Evolutionary conservation across 2,888 invertebrate genomes (phyloP).

Genomic region (Dendrolimus pini): DNA sequence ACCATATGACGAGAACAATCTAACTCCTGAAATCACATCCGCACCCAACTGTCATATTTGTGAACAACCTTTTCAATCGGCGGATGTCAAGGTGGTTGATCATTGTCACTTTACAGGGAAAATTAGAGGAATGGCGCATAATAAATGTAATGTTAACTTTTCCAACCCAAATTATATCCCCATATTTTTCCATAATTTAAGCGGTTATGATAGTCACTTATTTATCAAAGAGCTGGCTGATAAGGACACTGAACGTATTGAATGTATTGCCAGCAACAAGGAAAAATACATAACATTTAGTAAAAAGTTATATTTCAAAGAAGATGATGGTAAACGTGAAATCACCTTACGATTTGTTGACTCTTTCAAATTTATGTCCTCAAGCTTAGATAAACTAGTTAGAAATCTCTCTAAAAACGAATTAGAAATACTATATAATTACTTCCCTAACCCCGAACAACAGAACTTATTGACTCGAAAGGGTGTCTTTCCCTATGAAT

Average conservation of each 20-base stretch:
- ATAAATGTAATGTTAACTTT: neutral
- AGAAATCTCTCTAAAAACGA: slow-evolving; percentile 5
- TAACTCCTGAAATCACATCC: too few species aligned
- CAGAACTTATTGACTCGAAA: slow-evolving; percentile 10
- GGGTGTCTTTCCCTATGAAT: slow-evolving; percentile 21
- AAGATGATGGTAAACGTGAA: neutral
- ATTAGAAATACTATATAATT: slow-evolving; percentile 3
- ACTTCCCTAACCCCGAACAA: slow-evolving; percentile 1
- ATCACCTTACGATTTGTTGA: too few species aligned
- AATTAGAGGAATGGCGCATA: neutral
- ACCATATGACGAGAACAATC: neutral
- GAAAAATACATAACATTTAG: slow-evolving; percentile 8
- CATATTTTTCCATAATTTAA: neutral
- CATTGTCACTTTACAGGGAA: neutral
- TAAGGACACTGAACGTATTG: neutral
- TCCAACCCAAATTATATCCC: neutral
- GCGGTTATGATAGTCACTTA: neutral
- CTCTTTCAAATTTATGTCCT: too few species aligned
- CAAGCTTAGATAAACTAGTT: slow-evolving; percentile 7
- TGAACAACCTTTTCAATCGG: neutral
- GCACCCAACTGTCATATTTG: neutral
- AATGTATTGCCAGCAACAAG: slow-evolving; percentile 5
- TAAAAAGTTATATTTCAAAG: neutral
- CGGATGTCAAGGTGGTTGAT: neutral
- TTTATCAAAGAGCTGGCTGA: slow-evolving; percentile 6